These are phyloP conservation scores for Troides aeacus DNA, from an alignment of 2,888 invertebrate genomes.

Conservation along the genomic window DNA sequence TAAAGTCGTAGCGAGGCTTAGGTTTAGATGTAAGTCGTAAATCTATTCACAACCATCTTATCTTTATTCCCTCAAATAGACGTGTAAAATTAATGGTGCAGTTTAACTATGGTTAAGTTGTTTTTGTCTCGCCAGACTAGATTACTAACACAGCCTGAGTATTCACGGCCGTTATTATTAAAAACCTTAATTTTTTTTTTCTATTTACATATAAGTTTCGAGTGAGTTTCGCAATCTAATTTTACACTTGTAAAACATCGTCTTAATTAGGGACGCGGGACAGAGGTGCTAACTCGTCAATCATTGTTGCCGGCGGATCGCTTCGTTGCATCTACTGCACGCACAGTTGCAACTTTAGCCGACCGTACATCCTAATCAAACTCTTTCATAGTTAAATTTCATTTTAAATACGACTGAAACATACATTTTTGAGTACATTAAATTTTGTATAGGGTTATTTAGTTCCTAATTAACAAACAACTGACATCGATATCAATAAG, in stretches of 20 bases:
- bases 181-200: not conserved
- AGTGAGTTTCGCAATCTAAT: conserved; percentile 49
- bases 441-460: not conserved
- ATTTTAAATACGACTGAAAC: not conserved
- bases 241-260: conserved; percentile 30
- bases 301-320: conserved; percentile 66
- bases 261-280: conserved; percentile 74
- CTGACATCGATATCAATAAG: too few relatives aligned
- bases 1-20: conserved; percentile 58
- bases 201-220: not conserved
- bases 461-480: too few relatives aligned
- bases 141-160: not conserved
- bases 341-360: conserved; percentile 57
- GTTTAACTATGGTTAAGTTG: not conserved
- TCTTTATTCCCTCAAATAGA: conserved; percentile 32
- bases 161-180: not conserved
- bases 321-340: conserved; percentile 62
- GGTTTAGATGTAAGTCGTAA: conserved; percentile 53
- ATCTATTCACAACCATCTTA: conserved; percentile 39
- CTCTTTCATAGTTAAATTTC: conserved; percentile 1
- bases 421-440: not conserved
- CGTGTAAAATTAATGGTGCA: conserved; percentile 12
- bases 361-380: conserved; percentile 58
- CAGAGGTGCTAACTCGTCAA: conserved; percentile 78
- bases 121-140: not conserved